phyloP scores from a whole-genome alignment of 2,888 invertebrate species.

The Acleris laterana region DNA sequence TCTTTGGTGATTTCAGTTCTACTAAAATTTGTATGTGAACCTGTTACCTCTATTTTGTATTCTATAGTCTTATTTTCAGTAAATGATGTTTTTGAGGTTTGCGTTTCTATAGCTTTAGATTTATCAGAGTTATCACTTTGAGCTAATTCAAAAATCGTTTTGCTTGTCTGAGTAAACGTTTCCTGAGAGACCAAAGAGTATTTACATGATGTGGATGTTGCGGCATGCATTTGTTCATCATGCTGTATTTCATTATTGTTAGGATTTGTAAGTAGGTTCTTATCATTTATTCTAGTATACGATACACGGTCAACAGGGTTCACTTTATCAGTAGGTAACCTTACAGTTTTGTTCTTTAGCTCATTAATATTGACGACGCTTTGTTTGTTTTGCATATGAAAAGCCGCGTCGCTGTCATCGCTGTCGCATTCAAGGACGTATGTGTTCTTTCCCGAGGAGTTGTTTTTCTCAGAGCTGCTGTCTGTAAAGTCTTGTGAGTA shows the following conservation, averaged over 20 bases:
- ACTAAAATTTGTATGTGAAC: slow-evolving; percentile 28
- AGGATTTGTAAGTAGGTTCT: slow-evolving; percentile 36
- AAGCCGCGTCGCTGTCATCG: slow-evolving; percentile 63
- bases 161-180: slow-evolving; percentile 84
- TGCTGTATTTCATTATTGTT: slow-evolving; percentile 43
- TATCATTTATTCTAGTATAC: slow-evolving; percentile 10
- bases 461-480: slow-evolving; percentile 67
- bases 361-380: slow-evolving; percentile 50
- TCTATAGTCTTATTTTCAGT: slow-evolving; percentile 63
- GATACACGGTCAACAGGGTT: not conserved
- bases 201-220: slow-evolving; percentile 44
- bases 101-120: slow-evolving; percentile 64
- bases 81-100: slow-evolving; percentile 71
- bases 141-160: slow-evolving; percentile 81
- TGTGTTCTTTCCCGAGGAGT: slow-evolving; percentile 72
- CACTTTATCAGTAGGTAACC: not conserved
- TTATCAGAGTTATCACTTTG: slow-evolving; percentile 55
- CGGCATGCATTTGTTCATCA: slow-evolving; percentile 30
- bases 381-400: slow-evolving; percentile 46
- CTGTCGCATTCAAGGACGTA: slow-evolving; percentile 70
- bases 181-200: slow-evolving; percentile 61
- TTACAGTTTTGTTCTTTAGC: not conserved
- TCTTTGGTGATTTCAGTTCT: slow-evolving; percentile 6
- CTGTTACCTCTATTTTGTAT: slow-evolving; percentile 57
- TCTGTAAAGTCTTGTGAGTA: slow-evolving; percentile 74